Base-by-base conservation (phyloP, 2,888 invertebrate species). In the Phalera bucephala region DNA sequence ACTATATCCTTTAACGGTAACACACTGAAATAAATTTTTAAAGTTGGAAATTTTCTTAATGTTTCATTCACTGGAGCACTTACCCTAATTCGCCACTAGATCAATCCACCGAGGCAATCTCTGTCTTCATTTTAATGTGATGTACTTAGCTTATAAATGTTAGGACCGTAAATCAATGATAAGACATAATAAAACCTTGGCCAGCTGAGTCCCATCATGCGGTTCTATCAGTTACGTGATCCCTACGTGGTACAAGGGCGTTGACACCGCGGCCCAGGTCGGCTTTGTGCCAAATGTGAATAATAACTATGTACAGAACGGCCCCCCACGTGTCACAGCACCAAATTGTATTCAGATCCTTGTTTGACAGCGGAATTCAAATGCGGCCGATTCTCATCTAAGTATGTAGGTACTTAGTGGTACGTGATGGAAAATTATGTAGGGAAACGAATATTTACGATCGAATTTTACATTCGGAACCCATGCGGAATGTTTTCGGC, bases 251-350 rank as follows among this genome's bases (percentile, higher is more conserved):
- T 49, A 47, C 37, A 43, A 64, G 68, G 75, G 58, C 79, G 55
- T 73, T 79, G 79, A 80, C 80, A 69, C 63, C 59, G 50, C 49
- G 50, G 58, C 55, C 60, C 47, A 60, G 60, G 63, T 60, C 60
- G 64, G 69, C 68, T 54, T 58, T 66, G 73, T 75, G 82, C 83
- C 82, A 83, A 83, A 82, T 74, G 74, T 69, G 74, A 80, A 78
- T 78, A 82, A 83, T 80, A 78, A 78, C 81, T 77, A 77, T 73
- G 72, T 76, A 72, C 60, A 67, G 72, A 67, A 62, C 75, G 62
- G 64, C 58, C 56, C 3, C 60, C 59, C 64, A 62, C 64, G 54
- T 64, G 64, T 63, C 54, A 58, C 47, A 53, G 44, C 52, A 58
- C 53, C 56, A 63, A 65, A 66, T 64, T 68, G 62, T 69, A 73